A percentile compares a stretch with the other conserved stretches of the same genome.
Evolutionary conservation across 2,888 invertebrate genomes (phyloP).

Genomic region (Dryocosmus kuriphilus): DNA sequence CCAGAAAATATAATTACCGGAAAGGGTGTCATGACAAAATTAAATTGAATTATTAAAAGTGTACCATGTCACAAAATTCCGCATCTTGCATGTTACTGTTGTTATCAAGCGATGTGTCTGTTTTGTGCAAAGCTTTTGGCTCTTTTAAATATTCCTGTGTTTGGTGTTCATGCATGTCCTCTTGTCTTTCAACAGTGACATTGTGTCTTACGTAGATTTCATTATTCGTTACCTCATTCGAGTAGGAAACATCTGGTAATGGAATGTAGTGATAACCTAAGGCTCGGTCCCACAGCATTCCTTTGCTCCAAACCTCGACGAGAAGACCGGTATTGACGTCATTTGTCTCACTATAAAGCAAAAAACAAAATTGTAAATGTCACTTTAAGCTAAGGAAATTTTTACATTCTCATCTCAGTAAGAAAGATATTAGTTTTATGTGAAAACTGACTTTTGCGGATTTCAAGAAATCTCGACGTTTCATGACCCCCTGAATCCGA

Average conservation of each 20-base stretch:
- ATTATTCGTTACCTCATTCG: conserved; percentile 86
- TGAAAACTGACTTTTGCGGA: too few species aligned
- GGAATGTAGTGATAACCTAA: conserved; percentile 97
- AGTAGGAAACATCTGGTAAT: conserved; percentile 91
- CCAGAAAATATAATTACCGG: neutral
- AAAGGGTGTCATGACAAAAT: neutral
- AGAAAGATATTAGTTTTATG: too few species aligned
- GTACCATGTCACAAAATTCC: conserved; percentile 67
- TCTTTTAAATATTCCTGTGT: conserved; percentile 55
- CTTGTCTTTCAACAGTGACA: conserved; percentile 49
- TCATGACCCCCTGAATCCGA: too few species aligned
- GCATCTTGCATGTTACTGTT: conserved; percentile 71
- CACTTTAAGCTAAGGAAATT: too few species aligned
- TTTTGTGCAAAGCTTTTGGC: conserved; percentile 52
- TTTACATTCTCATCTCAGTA: too few species aligned
- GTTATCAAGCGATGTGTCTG: conserved; percentile 67
- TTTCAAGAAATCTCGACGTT: too few species aligned
- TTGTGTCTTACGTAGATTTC: conserved; percentile 43
- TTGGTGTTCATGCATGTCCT: conserved; percentile 57
- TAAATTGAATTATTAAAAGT: conserved; percentile 43
- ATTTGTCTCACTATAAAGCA: conserved; percentile 91
- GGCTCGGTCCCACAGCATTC: conserved; percentile 97
- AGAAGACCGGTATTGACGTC: conserved; percentile 95
- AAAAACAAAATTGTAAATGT: neutral
- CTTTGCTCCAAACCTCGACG: conserved; percentile 98